phyloP scores from a whole-genome alignment of 2,113 vertebrate genomes.

The Hemibagrus wyckioides region DNA sequence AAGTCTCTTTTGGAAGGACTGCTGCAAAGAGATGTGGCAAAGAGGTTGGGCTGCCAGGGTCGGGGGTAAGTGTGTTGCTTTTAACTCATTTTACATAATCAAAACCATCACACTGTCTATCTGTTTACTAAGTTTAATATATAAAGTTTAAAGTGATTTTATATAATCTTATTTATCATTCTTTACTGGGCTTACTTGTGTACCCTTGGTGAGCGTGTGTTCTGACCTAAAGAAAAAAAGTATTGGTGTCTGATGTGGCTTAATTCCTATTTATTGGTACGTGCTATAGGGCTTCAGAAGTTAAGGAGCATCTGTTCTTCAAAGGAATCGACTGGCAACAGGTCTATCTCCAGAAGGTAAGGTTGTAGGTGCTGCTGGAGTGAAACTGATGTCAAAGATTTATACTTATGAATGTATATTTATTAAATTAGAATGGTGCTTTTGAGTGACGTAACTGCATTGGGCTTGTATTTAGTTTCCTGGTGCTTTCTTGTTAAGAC shows the following conservation, averaged over 20 bases:
- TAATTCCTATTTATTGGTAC: neutral
- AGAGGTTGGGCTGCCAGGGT: conserved; percentile 90
- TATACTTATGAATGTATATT: neutral
- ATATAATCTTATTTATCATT: neutral
- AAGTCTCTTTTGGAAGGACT: conserved; percentile 91
- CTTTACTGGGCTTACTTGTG: neutral
- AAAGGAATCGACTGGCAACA: conserved; percentile 97
- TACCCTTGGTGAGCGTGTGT: neutral
- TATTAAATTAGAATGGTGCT: too few species aligned
- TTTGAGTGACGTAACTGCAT: neutral
- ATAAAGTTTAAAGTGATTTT: neutral
- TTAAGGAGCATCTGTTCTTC: conserved; percentile 94
- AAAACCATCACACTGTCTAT: neutral
- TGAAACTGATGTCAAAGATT: neutral
- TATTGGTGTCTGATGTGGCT: neutral
- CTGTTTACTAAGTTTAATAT: neutral
- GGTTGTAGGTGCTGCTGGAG: neutral
- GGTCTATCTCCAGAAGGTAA: conserved; percentile 96
- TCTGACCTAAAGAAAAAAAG: neutral
- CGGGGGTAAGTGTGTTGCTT: conserved; percentile 75
- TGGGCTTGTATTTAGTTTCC: neutral
- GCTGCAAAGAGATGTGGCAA: conserved; percentile 87
- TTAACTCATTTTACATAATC: neutral
- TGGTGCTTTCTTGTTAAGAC: neutral
- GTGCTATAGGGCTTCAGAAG: conserved; percentile 82